Evolutionary conservation across 2,113 vertebrate genomes (phyloP), one percentile per base, ranked within the genome.

Genomic region (Xenus cinereus): DNA sequence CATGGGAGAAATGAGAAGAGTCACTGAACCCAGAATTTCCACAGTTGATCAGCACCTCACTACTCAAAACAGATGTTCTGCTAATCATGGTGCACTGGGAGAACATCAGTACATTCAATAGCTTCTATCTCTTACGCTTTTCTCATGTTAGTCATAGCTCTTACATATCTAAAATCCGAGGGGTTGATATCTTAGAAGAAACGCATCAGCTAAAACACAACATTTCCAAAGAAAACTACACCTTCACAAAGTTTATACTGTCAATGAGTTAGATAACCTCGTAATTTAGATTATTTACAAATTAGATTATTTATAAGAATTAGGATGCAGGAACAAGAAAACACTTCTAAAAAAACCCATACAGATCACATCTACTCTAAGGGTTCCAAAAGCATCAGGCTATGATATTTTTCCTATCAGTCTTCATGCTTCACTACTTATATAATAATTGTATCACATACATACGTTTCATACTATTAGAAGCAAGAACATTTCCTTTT

Each of bases 131-230:
- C 9, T 4, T 27, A 45, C 28, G 11, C 23, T 39, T 4, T 39
- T 73, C 39, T 28, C 35, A 39, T 7, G 5, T 67, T 51, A 63
- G 20, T 43, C 8, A 35, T 13, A 67, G 33, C 23, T 82, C 26
- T 77, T 45, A 19, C 18, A 9, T 14, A 64, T 0, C 4, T 57
- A 50, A 57, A 82, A 43, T 9, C 15, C 8, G 6, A 5, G 6
- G 1, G 4, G 9, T 53, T 48, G 7, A 53, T 67, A 62, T 81
- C 64, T 66, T 32, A 41, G 9, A 48, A 30, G 21, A 77, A 30
- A 35, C 0, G 0, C 7, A 22, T 7, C 10, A 12, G 2, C 22
- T 17, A 50, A 93, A 20, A 10, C 5, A 19, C 22, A 64, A 59
- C 7, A 60, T 12, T 69, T 69, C 10, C 45, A 81, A 60, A 33